Evolutionary conservation across 2,797 vertebrate genomes (phyloP).

Genomic region (Sitta carolinensis): DNA sequence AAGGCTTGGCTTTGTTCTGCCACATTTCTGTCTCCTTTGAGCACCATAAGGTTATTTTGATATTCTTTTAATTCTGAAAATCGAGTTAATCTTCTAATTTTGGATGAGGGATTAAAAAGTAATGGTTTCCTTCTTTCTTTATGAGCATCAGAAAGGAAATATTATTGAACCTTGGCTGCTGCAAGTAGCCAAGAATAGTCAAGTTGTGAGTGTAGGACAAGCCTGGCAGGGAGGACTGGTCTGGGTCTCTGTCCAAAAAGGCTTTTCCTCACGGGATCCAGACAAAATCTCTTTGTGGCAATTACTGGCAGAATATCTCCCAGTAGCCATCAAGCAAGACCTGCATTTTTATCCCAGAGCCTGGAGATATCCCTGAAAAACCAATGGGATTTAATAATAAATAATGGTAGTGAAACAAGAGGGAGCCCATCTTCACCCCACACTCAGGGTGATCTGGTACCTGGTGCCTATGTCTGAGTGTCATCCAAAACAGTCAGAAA

Average conservation of each 20-base stretch:
- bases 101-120: neutral
- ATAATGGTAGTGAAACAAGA: neutral
- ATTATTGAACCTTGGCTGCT: neutral
- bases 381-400: neutral
- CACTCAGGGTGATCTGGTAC: accelerated
- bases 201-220: neutral
- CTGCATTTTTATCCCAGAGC: neutral
- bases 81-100: neutral
- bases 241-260: neutral
- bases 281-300: neutral
- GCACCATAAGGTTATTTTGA: neutral
- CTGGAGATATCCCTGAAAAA: neutral
- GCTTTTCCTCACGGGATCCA: neutral
- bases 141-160: neutral
- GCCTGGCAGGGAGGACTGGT: neutral
- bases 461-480: neutral
- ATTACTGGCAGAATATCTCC: neutral
- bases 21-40: accelerated
- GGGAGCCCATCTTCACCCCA: neutral
- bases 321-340: neutral
- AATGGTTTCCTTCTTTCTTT: neutral
- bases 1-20: neutral
- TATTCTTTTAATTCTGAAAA: neutral
- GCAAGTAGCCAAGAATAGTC: neutral
- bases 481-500: neutral